Percentiles rank a stretch among this genome's conserved stretches.
Conservation (phyloP, 2,113 vertebrate species). For the Tauraco erythrolophus region DNA sequence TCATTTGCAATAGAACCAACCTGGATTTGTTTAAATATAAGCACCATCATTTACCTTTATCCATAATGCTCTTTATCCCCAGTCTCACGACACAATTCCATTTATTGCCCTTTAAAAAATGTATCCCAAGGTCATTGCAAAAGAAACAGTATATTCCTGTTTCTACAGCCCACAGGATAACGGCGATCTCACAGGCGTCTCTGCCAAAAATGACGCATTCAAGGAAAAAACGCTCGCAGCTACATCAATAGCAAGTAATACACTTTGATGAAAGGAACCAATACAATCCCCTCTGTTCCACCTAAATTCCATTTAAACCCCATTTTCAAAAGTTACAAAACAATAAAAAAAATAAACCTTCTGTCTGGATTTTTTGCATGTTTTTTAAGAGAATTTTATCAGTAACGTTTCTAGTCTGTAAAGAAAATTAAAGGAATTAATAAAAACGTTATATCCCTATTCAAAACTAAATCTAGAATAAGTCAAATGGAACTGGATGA, state of each 20-base stretch:
- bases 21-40: background rate
- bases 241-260: background rate
- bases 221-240: background rate
- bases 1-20: background rate
- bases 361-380: background rate
- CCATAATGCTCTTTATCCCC: background rate
- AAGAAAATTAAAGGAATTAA: background rate
- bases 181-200: background rate
- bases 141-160: background rate
- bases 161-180: background rate
- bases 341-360: background rate
- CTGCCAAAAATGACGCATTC: background rate
- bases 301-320: background rate
- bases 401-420: background rate
- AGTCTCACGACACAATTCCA: background rate
- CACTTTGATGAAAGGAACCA: background rate
- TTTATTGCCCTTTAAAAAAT: background rate
- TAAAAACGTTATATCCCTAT: background rate
- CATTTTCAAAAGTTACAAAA: background rate
- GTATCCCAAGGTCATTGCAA: background rate
- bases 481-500: background rate
- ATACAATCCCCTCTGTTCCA: background rate
- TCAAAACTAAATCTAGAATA: slow-evolving; percentile 1
- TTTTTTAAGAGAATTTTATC: background rate
- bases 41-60: background rate